A percentile compares a stretch with the other conserved stretches of the same genome.
Conservation (phyloP, 1,140 invertebrate genomes). For the Agrilus planipennis region DNA sequence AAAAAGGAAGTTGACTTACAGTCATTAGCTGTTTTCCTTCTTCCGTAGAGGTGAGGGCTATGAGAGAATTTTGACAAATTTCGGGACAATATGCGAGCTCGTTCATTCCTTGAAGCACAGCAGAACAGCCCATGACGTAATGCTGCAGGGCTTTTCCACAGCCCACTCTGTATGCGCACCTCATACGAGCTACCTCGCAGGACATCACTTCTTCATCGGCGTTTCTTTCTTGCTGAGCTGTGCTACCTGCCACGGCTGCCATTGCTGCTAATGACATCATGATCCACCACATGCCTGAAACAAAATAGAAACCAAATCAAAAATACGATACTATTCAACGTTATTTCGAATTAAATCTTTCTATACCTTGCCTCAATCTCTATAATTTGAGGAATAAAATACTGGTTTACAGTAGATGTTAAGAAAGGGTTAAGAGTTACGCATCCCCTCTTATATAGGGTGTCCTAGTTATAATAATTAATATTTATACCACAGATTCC, state of each 20-base stretch:
- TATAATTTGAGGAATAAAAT: too few species aligned
- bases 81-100: constrained; percentile 46
- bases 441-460: too few species aligned
- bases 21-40: constrained; percentile 62
- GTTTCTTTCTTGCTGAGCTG: constrained; percentile 2
- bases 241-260: constrained; percentile 21
- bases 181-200: constrained; percentile 56
- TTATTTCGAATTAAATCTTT: too few species aligned
- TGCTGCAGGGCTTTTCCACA: constrained; percentile 61
- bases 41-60: constrained; percentile 63
- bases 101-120: constrained; percentile 47
- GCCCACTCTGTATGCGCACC: constrained; percentile 58
- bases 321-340: constrained; percentile 1
- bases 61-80: constrained; percentile 58
- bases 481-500: too few species aligned
- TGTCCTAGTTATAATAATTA: too few species aligned
- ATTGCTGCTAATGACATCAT: constrained; percentile 33
- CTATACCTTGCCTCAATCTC: too few species aligned
- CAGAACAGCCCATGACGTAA: constrained; percentile 59
- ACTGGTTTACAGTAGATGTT: too few species aligned
- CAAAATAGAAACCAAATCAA: constrained; percentile 9
- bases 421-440: too few species aligned
- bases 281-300: constrained; percentile 30
- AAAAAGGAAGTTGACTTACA: too few species aligned
- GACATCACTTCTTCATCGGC: constrained; percentile 31